Evolutionary conservation across 2,888 invertebrate genomes (phyloP), one percentile per base, ranked within the genome.

Genomic region (Drosophila aldrichi): DNA sequence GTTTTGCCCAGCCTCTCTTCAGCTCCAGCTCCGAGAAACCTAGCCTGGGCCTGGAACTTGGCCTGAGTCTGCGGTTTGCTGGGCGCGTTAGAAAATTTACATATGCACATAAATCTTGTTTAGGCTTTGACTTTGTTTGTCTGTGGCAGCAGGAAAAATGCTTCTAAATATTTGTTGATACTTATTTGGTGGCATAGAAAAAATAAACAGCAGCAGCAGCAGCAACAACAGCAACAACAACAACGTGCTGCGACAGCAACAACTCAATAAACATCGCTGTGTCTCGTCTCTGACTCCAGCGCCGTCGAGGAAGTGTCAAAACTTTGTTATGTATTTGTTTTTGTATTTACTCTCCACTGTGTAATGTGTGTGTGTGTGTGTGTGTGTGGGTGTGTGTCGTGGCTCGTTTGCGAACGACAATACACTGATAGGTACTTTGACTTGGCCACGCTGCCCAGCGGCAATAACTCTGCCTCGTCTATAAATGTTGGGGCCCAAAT

Each of bases 41-140:
- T n/a, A 18, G 22, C 16, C 29, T 14, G 43, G 18, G 7, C 41
- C 51, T 44, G 22, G 34, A 18, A 41, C 36, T 22, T 16, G 18
- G 58, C 20, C 38, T 41, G 43, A 38, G 12, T 25, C 29, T 88
- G 83, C 69, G 82, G 88, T 88, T 88, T 71, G 61, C 46, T 44
- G 69, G 56, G 57, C 62, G 79, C 70, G 77, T 74, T 77, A 74
- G 71, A 69, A 77, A 85, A 84, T 85, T 88, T 88, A 85, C 84
- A 85, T 85, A 88, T 88, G 83, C 68, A 81, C 88, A 85, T 85
- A 85, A 85, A 88, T 85, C 84, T 85, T 88, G 81, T 85, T 85
- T 85, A 75, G 86, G 82, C 72, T 88, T 79, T 77, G 80, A 76
- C 68, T 82, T 72, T 78, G 83, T 82, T 82, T 81, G 80, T 66